These are phyloP conservation scores for Catharus minimus DNA, from an alignment of 2,113 vertebrate species.

Conservation along the genomic window DNA sequence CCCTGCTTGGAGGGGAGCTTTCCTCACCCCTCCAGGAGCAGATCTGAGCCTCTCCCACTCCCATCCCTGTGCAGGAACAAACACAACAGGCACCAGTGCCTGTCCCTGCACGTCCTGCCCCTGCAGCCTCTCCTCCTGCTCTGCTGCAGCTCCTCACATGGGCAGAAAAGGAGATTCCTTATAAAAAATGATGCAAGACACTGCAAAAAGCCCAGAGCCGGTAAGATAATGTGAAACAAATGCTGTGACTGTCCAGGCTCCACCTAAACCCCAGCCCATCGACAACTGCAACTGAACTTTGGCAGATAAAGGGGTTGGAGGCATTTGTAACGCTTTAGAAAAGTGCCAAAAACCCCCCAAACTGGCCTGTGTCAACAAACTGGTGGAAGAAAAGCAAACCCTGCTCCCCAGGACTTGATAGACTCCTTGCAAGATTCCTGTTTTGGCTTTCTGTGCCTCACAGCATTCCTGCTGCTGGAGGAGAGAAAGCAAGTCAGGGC, in stretches of 20 bases:
- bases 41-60: not conserved
- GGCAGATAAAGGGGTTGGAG: not conserved
- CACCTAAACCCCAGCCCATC: not conserved
- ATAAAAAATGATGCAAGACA: not conserved
- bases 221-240: conserved; percentile 15
- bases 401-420: not conserved
- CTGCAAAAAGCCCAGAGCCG: not conserved
- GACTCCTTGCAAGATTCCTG: not conserved
- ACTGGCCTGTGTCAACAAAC: not conserved
- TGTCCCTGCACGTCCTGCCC: conserved; percentile 22
- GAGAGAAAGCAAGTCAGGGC: not conserved
- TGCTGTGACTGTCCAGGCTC: not conserved
- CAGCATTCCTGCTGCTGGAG: conserved; percentile 3
- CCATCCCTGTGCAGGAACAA: not conserved
- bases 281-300: not conserved
- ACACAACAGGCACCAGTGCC: not conserved
- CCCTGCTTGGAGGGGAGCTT: accelerated
- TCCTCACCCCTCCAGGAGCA: accelerated
- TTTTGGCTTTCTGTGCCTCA: not conserved
- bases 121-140: not conserved
- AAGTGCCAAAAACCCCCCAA: accelerated
- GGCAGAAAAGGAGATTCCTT: conserved; percentile 20
- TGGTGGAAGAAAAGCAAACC: not conserved
- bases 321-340: not conserved
- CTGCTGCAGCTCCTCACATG: not conserved